Evolutionary conservation across 1,140 invertebrate genomes (phyloP), one percentile per base, ranked within the genome.

Genomic region (Aethina tumida): DNA sequence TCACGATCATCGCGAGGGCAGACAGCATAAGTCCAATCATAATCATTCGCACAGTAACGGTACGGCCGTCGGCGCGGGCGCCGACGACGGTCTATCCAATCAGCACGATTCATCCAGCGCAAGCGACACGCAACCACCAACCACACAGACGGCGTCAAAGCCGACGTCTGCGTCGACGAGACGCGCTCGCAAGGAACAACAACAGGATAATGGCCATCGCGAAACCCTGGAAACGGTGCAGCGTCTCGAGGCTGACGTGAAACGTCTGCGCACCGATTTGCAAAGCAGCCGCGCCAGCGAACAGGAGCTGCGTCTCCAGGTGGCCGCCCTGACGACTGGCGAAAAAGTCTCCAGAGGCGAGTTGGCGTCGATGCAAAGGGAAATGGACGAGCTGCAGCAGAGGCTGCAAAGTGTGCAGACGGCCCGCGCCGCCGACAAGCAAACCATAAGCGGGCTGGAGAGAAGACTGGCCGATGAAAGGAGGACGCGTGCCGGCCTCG

Each of bases 381-480:
- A 89, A 56, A 81, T 90, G 59, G 84, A 87, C 58, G 76, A 77
- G 56, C 65, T 89, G 47, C 84, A 88, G 59, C 75, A 74, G 55
- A 84, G 82, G 29, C 33, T 61, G 35, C 60, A 60, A 21, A 53
- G 41, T 36, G 39, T 41, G 9, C 71, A 77, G 20, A 75, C 73
- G 39, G 72, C 74, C 24, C 73, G 83, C 35, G 79, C 85, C 60
- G 66, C 76, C 40, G 88, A 92, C 52, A 85, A 86, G 61, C 77
- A 85, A 48, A 74, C 75, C 29, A 67, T 93, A 47, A 68, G 74
- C 25, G 68, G 70, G 14, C 60, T 86, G 43, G 90, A 96, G 62
- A 77, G 85, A 45, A 75, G 83, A 42, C 66, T 95, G 31, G 75
- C 75, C 31, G 91, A 96, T 42, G 91, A 95, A 61, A 70, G 84